A percentile compares a stretch with the other conserved stretches of the same genome.
These are phyloP conservation scores for Melanotaenia pygmaea DNA, from an alignment of 2,797 vertebrate species.

Conservation along the genomic window DNA sequence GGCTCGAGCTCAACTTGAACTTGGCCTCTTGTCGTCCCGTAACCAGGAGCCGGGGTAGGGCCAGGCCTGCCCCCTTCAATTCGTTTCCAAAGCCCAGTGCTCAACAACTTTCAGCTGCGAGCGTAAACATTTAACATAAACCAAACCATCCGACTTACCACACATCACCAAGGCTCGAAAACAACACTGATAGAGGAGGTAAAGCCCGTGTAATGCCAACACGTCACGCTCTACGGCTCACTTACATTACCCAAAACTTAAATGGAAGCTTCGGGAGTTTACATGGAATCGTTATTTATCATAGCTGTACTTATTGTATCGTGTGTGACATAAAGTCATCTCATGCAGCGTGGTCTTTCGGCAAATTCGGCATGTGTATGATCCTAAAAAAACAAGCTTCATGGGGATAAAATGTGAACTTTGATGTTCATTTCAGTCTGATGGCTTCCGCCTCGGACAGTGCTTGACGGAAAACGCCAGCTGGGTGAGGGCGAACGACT, in stretches of 20 bases:
- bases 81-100: constrained; percentile 3
- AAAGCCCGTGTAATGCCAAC: background rate
- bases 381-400: background rate
- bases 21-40: constrained; percentile 56
- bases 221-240: constrained; percentile 4
- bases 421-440: background rate
- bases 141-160: background rate
- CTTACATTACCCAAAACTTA: constrained; percentile 32
- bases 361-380: constrained; percentile 32
- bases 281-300: background rate
- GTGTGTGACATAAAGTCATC: fast-evolving
- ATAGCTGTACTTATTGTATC: background rate
- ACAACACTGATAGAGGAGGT: background rate
- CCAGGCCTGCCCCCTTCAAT: constrained; percentile 25
- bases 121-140: constrained; percentile 1
- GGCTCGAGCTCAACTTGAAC: constrained; percentile 63
- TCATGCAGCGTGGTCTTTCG: background rate
- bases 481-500: constrained; percentile 9
- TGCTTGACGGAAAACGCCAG: constrained; percentile 20
- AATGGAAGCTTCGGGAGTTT: constrained; percentile 11
- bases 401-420: constrained; percentile 23
- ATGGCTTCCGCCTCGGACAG: constrained; percentile 45
- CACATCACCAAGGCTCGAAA: background rate
- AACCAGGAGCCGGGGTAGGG: constrained; percentile 15
- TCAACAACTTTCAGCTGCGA: constrained; percentile 30